Evolutionary conservation across 2,113 vertebrate genomes (phyloP).

Genomic region (Percina caprodes): DNA sequence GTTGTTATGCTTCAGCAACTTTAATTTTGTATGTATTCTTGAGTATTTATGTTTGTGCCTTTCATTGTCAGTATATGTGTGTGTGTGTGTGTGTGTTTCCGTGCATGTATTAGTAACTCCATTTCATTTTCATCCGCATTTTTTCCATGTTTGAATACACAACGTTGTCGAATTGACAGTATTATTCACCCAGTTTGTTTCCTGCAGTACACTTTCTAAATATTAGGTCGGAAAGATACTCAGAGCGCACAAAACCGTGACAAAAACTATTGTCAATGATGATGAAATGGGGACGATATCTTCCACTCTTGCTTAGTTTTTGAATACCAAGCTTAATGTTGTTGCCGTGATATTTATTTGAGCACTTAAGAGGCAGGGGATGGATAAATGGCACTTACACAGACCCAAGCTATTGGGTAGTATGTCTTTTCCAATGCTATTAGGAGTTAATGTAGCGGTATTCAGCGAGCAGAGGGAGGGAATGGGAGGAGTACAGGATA

Average conservation of each 20-base stretch:
- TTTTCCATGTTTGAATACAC: conserved; percentile 25
- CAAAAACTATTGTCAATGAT: conserved; percentile 39
- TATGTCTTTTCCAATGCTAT: conserved; percentile 65
- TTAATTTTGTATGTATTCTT: conserved; percentile 2
- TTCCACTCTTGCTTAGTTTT: conserved; percentile 27
- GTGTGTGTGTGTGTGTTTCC: not conserved
- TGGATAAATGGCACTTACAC: conserved; percentile 42
- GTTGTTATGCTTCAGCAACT: conserved; percentile 49
- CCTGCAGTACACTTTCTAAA: conserved; percentile 1
- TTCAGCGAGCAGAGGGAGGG: conserved; percentile 12
- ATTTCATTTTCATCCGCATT: conserved; percentile 31
- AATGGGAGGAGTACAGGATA: conserved; percentile 3
- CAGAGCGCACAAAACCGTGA: conserved; percentile 17
- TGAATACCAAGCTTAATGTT: conserved; percentile 52
- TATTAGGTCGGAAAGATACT: not conserved
- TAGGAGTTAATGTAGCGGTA: conserved; percentile 63
- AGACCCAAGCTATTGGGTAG: conserved; percentile 53
- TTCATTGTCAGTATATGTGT: not conserved
- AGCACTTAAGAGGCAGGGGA: conserved; percentile 36
- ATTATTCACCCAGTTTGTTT: conserved; percentile 7
- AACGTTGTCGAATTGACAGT: not conserved
- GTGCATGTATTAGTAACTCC: conserved; percentile 10
- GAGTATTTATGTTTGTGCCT: not conserved
- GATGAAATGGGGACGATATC: conserved; percentile 25
- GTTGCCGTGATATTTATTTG: conserved; percentile 52